A percentile compares a stretch with the other conserved stretches of the same genome.
These are phyloP conservation scores for Deroplatys truncata DNA, from an alignment of 2,888 invertebrate species.

Conservation along the genomic window DNA sequence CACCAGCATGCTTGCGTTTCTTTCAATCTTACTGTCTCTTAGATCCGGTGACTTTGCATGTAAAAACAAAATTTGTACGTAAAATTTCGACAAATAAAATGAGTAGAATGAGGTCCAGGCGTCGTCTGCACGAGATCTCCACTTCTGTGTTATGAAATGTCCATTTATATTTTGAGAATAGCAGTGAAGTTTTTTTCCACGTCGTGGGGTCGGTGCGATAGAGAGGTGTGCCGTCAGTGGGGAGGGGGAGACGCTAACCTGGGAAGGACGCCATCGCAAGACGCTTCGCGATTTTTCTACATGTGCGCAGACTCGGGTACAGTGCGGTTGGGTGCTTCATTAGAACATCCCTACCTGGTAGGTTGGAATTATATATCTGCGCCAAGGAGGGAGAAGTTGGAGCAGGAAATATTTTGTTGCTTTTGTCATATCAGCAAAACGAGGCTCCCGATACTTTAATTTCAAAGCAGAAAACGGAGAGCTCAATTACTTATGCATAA, in stretches of 20 bases:
- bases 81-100: neutral
- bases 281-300: neutral
- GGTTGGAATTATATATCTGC: neutral
- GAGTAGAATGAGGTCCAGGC: neutral
- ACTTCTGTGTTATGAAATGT: neutral
- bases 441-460: neutral
- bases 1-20: too few species aligned
- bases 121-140: neutral
- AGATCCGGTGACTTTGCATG: neutral
- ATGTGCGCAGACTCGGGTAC: neutral
- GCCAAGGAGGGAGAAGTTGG: neutral
- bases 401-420: neutral
- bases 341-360: neutral
- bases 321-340: neutral
- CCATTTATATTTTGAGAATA: neutral
- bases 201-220: neutral
- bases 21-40: too few species aligned
- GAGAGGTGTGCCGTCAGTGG: neutral
- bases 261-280: neutral
- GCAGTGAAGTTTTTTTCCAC: neutral
- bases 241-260: neutral
- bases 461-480: neutral
- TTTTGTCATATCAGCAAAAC: neutral
- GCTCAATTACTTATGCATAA: neutral
- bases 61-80: neutral